Percentiles rank a stretch among this genome's conserved stretches.
These are phyloP conservation scores for Meliscaeva auricollis DNA, from an alignment of 2,888 invertebrate species.

Conservation along the genomic window DNA sequence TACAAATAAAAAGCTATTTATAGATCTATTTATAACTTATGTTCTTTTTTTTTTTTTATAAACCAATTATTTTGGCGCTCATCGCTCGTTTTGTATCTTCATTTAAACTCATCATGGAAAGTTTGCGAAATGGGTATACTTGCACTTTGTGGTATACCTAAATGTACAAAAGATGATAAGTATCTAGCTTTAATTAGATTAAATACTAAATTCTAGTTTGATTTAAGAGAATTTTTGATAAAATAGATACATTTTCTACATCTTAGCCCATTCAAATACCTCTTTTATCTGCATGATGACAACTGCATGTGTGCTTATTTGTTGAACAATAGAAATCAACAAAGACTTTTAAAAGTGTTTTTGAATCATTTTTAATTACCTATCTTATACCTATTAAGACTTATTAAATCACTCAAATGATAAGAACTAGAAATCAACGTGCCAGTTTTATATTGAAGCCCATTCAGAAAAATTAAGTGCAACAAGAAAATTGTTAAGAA, in stretches of 20 bases:
- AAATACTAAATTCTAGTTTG: conserved; percentile 4
- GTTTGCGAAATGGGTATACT: not conserved
- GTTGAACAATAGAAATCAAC: conserved; percentile 3
- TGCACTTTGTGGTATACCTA: too few relatives aligned
- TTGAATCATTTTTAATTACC: not conserved
- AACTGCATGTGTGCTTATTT: not conserved
- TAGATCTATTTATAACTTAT: too few relatives aligned
- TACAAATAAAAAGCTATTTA: not conserved
- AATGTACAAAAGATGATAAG: not conserved
- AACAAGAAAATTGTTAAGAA: conserved; percentile 18
- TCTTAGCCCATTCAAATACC: too few relatives aligned
- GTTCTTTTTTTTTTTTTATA: too few relatives aligned
- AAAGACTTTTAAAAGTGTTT: not conserved
- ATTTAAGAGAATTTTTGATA: conserved; percentile 16
- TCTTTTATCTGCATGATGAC: not conserved
- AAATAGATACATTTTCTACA: too few relatives aligned
- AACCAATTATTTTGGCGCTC: too few relatives aligned
- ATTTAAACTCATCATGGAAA: conserved; percentile 6
- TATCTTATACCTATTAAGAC: not conserved
- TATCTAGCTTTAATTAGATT: conserved; percentile 6
- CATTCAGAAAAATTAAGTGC: conserved; percentile 40
- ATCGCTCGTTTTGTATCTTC: not conserved
- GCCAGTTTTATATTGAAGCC: conserved; percentile 73
- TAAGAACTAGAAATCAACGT: conserved; percentile 72
- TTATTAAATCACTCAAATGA: conserved; percentile 3